A percentile compares a stretch with the other conserved stretches of the same genome.
These are phyloP conservation scores for Stomatorhinus walkeri DNA, from an alignment of 2,797 vertebrate genomes.

Conservation along the genomic window DNA sequence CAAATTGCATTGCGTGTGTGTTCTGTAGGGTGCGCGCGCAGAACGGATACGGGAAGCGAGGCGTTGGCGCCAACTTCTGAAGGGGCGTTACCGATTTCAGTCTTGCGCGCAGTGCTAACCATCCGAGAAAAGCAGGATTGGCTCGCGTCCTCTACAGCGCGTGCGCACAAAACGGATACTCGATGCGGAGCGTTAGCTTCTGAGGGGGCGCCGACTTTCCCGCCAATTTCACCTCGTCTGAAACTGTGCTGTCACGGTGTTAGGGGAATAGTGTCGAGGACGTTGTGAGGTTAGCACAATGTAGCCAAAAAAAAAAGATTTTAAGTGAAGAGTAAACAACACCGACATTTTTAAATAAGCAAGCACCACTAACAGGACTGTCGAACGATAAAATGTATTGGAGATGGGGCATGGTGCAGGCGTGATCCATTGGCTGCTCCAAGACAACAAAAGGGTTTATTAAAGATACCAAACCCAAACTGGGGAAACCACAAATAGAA, in stretches of 20 bases:
- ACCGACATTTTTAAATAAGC: background rate
- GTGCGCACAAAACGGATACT: background rate
- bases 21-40: background rate
- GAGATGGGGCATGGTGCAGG: background rate
- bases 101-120: background rate
- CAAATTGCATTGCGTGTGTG: background rate
- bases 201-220: background rate
- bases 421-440: background rate
- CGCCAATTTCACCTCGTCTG: background rate
- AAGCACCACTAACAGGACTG: background rate
- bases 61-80: background rate
- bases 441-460: background rate
- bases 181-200: background rate
- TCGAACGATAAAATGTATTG: background rate
- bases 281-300: background rate
- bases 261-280: background rate
- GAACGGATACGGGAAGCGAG: background rate
- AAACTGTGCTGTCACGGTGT: background rate
- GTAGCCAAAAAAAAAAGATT: background rate
- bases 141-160: background rate
- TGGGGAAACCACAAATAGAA: background rate
- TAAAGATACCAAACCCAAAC: background rate
- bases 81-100: background rate
- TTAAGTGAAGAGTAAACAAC: background rate
- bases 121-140: background rate